Evolutionary conservation across 1,140 invertebrate species (phyloP).

Genomic region (Xylocopa sonorina): DNA sequence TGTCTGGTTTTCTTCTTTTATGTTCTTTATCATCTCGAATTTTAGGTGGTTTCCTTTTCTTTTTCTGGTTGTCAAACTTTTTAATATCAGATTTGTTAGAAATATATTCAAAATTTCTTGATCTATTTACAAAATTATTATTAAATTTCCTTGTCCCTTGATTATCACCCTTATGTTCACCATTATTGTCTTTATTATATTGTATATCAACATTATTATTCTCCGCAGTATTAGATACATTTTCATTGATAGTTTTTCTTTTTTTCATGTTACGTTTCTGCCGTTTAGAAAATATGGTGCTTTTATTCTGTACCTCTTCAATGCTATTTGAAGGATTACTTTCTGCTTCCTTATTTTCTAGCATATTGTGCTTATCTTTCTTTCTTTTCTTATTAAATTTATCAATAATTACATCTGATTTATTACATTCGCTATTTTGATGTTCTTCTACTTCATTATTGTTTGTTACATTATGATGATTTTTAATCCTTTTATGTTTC

Average conservation of each 20-base stretch:
- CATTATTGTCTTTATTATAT: conserved; percentile 46
- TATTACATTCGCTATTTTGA: not conserved
- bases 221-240: not conserved
- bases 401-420: not conserved
- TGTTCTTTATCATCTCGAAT: conserved; percentile 75
- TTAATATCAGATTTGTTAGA: conserved; percentile 32
- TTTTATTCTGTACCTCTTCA: conserved; percentile 28
- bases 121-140: not conserved
- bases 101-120: not conserved
- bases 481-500: not conserved
- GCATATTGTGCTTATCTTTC: conserved; percentile 42
- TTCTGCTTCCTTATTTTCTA: conserved; percentile 61
- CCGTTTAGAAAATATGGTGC: conserved; percentile 69
- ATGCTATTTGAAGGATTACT: conserved; percentile 22
- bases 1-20: conserved; percentile 81
- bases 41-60: conserved; percentile 68
- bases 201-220: conserved; percentile 34
- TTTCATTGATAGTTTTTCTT: conserved; percentile 35
- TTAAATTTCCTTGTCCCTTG: conserved; percentile 20
- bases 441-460: not conserved
- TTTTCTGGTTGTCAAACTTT: not conserved
- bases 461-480: not conserved
- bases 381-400: conserved; percentile 20
- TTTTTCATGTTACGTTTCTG: conserved; percentile 70
- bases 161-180: conserved; percentile 29